Evolutionary conservation across 2,113 vertebrate species (phyloP).

Genomic region (Pelusios castaneus): DNA sequence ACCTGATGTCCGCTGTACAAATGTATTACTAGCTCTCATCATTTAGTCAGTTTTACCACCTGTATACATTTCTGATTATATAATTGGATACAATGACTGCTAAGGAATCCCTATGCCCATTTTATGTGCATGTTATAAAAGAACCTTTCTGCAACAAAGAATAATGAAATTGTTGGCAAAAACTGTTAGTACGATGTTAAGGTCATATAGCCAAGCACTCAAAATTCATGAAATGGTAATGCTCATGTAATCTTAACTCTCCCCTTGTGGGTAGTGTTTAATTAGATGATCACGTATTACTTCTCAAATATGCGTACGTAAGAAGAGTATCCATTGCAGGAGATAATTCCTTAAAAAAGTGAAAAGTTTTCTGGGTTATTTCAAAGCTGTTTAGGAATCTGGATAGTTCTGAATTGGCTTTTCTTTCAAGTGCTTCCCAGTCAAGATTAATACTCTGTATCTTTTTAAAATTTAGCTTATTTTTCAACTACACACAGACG

Average conservation of each 20-base stretch:
- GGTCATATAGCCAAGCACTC: conserved; percentile 1
- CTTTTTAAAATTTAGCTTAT: neutral
- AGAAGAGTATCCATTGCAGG: neutral
- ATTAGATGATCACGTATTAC: neutral
- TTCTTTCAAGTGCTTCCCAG: neutral
- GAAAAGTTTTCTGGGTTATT: neutral
- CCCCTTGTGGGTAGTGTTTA: neutral
- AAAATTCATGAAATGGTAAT: neutral
- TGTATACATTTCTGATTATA: conserved; percentile 24
- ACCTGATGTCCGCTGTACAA: neutral
- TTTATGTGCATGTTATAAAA: conserved; percentile 11
- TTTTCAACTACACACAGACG: neutral
- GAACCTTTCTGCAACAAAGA: conserved; percentile 17
- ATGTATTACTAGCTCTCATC: neutral
- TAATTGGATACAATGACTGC: neutral
- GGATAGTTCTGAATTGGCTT: neutral
- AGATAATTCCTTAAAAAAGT: neutral
- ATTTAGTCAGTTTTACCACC: conserved; percentile 22
- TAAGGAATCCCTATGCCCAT: conserved; percentile 6
- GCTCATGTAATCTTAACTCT: neutral
- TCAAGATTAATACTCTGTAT: neutral
- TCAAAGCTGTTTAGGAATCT: neutral
- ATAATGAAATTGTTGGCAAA: conserved; percentile 14
- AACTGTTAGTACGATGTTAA: conserved; percentile 10
- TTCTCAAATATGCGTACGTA: neutral